Conservation (phyloP, 2,113 vertebrate species). For the Channa argus region DNA sequence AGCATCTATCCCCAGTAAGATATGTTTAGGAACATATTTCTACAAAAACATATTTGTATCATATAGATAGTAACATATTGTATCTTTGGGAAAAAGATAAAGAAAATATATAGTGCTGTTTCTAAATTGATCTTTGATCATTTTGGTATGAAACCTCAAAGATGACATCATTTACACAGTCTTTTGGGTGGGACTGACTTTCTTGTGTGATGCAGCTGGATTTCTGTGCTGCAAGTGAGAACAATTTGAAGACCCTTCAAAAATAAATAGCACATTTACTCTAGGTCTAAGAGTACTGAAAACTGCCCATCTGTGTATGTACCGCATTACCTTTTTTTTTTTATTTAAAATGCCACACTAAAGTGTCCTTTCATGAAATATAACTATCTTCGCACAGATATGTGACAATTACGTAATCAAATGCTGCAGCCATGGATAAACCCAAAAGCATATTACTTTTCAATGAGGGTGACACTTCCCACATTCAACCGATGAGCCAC, state of each 20-base stretch:
- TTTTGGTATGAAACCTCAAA: not conserved
- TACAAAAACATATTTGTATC: no score
- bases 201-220: conserved; percentile 4
- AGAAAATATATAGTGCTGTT: no score
- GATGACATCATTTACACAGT: not conserved
- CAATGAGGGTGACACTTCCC: conserved; percentile 18
- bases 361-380: not conserved
- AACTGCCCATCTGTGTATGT: not conserved
- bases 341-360: not conserved
- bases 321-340: not conserved
- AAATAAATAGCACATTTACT: not conserved
- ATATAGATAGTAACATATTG: no score
- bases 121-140: no score
- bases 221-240: not conserved
- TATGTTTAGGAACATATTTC: no score
- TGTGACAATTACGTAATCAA: not conserved
- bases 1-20: no score
- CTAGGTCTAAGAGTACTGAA: not conserved
- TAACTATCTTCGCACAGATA: not conserved
- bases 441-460: conserved; percentile 9
- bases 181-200: not conserved
- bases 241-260: not conserved
- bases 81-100: no score
- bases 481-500: conserved; percentile 21
- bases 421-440: not conserved